A percentile compares a stretch with the other conserved stretches of the same genome.
phyloP scores from a whole-genome alignment of 2,888 invertebrate species.

The Dugesia japonica region DNA sequence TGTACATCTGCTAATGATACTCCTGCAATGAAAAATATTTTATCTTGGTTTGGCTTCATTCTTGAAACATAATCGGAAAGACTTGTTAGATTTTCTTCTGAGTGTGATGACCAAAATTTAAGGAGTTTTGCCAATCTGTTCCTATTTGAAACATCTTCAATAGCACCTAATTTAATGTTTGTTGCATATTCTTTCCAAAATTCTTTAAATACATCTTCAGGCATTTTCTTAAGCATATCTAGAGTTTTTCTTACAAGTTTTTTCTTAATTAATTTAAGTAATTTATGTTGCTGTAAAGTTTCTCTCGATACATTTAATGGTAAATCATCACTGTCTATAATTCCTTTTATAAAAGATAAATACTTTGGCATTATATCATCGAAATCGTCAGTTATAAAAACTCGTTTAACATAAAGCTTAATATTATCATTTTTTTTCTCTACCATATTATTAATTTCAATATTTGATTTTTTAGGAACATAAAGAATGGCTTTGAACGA shows the following conservation, averaged over 20 bases:
- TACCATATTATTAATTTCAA: slow-evolving; percentile 67
- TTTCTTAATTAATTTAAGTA: slow-evolving; percentile 96
- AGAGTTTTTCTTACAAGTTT: slow-evolving; percentile 86
- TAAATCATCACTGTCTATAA: slow-evolving; percentile 94
- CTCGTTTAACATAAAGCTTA: slow-evolving; percentile 79
- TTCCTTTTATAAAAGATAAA: slow-evolving; percentile 77
- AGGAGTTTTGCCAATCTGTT: slow-evolving; percentile 83
- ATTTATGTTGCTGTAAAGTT: slow-evolving; percentile 90
- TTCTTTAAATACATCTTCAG: slow-evolving; percentile 67
- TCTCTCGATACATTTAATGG: slow-evolving; percentile 94
- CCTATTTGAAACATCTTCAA: slow-evolving; percentile 90
- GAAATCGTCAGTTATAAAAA: slow-evolving; percentile 98
- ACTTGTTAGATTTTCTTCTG: slow-evolving; percentile 55
- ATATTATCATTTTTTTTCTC: slow-evolving; percentile 83
- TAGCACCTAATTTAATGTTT: slow-evolving; percentile 82
- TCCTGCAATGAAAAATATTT: slow-evolving; percentile 87
- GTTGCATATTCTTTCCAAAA: slow-evolving; percentile 99
- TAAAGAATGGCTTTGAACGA: slow-evolving; percentile 89
- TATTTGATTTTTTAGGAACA: slow-evolving; percentile 55
- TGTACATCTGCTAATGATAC: slow-evolving; percentile 60
- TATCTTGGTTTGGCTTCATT: slow-evolving; percentile 73
- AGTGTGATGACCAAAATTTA: slow-evolving; percentile 65
- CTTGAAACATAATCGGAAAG: slow-evolving; percentile 74
- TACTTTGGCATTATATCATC: slow-evolving; percentile 95
- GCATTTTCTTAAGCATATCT: slow-evolving; percentile 91